A percentile compares a stretch with the other conserved stretches of the same genome.
Evolutionary conservation across 2,113 vertebrate genomes (phyloP).

Genomic region (Epinephelus fuscoguttatus): DNA sequence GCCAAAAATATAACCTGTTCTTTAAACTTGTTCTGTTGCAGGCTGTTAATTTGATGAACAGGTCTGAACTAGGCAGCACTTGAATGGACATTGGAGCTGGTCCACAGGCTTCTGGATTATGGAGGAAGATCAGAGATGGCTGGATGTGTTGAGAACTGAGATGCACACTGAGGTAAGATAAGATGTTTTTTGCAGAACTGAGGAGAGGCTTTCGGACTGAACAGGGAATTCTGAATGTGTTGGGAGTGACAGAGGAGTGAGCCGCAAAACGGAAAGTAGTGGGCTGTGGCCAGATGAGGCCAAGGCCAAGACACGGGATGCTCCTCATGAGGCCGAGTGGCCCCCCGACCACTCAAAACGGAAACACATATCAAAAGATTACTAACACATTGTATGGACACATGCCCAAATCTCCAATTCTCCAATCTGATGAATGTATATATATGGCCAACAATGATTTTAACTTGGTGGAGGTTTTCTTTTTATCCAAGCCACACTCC

Average conservation of each 20-base stretch:
- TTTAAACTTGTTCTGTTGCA: neutral
- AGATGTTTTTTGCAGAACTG: constrained; percentile 19
- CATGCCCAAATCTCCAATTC: neutral
- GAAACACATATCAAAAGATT: constrained; percentile 31
- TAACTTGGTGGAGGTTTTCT: neutral
- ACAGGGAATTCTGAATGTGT: constrained; percentile 20
- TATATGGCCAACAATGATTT: neutral
- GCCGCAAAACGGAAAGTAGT: constrained; percentile 1
- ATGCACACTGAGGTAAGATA: constrained; percentile 4
- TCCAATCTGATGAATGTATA: constrained; percentile 3
- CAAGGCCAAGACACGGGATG: constrained; percentile 39
- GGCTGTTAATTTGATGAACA: neutral
- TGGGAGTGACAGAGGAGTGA: constrained; percentile 20
- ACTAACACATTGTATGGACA: constrained; percentile 8
- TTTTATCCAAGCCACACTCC: neutral
- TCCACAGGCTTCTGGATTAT: neutral
- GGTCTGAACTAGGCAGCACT: neutral
- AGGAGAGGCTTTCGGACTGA: constrained; percentile 7
- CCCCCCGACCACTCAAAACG: neutral
- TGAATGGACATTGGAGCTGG: neutral
- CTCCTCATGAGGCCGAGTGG: constrained; percentile 35
- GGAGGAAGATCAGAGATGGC: neutral
- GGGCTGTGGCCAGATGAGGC: constrained; percentile 9
- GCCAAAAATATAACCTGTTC: neutral
- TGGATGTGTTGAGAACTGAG: neutral